Conservation (phyloP, 2,797 vertebrate species). For the Rhinichthys osculus region DNA sequence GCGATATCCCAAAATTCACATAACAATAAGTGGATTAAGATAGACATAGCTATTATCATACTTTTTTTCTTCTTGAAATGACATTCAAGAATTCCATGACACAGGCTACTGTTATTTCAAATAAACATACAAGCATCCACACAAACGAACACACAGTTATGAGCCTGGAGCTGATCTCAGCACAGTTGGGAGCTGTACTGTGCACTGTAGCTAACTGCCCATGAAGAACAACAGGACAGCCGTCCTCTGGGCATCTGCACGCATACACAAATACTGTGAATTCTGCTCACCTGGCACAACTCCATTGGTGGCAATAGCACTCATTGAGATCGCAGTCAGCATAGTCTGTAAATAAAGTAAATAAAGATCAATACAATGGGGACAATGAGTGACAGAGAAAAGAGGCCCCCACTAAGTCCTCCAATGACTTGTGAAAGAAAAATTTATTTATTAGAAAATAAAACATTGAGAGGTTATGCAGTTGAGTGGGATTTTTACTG, state of each 20-base stretch:
- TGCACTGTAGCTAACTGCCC: slow-evolving; percentile 59
- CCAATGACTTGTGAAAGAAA: slow-evolving; percentile 1
- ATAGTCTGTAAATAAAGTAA: slow-evolving; percentile 86
- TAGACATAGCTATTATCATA: not conserved
- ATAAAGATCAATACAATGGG: slow-evolving; percentile 35
- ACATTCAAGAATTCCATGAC: not conserved
- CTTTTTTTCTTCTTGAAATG: not conserved
- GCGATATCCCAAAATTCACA: not conserved
- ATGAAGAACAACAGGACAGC: slow-evolving; percentile 61
- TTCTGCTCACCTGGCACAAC: slow-evolving; percentile 91
- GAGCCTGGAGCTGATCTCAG: slow-evolving; percentile 53
- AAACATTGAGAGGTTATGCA: not conserved
- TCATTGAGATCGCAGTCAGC: slow-evolving; percentile 99
- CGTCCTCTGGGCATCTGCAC: slow-evolving; percentile 39
- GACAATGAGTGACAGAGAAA: slow-evolving; percentile 8
- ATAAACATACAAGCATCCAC: slow-evolving; percentile 11
- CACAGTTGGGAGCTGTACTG: slow-evolving; percentile 52
- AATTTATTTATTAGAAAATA: slow-evolving; percentile 1
- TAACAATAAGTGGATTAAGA: not conserved
- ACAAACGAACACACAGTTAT: slow-evolving; percentile 5
- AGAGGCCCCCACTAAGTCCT: not conserved
- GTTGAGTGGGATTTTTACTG: not conserved
- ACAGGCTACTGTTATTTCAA: not conserved
- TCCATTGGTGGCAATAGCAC: slow-evolving; percentile 97
- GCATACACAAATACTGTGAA: slow-evolving; percentile 32